phyloP scores from a whole-genome alignment of 2,113 vertebrate genomes.

The Callipepla californica region DNA sequence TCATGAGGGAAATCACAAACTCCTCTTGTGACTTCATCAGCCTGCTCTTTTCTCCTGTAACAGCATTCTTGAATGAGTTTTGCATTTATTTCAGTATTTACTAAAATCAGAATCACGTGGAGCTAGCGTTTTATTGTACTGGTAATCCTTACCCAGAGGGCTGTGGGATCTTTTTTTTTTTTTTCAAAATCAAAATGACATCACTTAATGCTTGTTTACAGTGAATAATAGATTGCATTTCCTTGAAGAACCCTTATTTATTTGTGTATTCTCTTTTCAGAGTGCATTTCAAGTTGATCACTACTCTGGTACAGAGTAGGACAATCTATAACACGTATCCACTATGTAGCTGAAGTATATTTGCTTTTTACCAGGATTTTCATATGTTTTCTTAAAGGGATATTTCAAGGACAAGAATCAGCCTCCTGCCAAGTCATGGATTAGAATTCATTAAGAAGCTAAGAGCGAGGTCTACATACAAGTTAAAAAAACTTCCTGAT shows the following conservation, averaged over 20 bases:
- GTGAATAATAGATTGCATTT: neutral
- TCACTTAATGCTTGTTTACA: neutral
- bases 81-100: neutral
- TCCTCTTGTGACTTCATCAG: neutral
- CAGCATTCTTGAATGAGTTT: neutral
- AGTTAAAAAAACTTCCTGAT: slow-evolving; percentile 89
- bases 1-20: neutral
- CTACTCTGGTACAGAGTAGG: neutral
- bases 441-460: slow-evolving; percentile 86
- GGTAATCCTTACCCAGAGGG: neutral
- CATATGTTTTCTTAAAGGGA: slow-evolving; percentile 83
- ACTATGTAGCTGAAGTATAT: neutral
- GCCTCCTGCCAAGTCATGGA: slow-evolving; percentile 85
- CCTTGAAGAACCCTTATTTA: neutral
- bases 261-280: neutral
- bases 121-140: neutral
- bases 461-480: slow-evolving; percentile 82
- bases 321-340: neutral
- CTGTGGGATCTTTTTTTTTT: neutral
- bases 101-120: neutral
- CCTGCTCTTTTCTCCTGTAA: neutral
- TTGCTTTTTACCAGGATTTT: slow-evolving; percentile 20
- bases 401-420: slow-evolving; percentile 89
- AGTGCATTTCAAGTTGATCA: neutral
- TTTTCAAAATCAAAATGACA: neutral